These are phyloP conservation scores for Pterophyllum scalare DNA, from an alignment of 2,113 vertebrate species.

Conservation along the genomic window DNA sequence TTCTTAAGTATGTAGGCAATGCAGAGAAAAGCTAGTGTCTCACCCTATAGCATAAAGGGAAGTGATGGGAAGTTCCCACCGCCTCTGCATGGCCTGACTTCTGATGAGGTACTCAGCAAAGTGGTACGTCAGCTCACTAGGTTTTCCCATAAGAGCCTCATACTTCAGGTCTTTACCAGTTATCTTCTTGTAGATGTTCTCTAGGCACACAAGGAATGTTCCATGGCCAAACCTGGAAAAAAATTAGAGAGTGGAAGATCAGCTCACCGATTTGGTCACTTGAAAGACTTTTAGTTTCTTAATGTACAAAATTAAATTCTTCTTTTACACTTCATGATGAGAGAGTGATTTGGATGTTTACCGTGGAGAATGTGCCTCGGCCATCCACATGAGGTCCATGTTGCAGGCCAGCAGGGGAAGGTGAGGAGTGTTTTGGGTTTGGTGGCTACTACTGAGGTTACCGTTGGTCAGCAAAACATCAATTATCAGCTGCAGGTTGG, in stretches of 20 bases:
- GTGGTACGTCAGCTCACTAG: constrained; percentile 90
- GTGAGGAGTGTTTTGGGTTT: constrained; percentile 76
- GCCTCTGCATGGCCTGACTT: constrained; percentile 80
- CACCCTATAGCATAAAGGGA: constrained; percentile 92
- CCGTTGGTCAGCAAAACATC: constrained; percentile 89
- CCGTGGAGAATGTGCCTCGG: constrained; percentile 90
- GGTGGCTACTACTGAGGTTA: constrained; percentile 81
- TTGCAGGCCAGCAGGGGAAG: constrained; percentile 91
- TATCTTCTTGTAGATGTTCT: constrained; percentile 95
- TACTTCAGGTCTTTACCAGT: constrained; percentile 91
- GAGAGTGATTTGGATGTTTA: constrained; percentile 39
- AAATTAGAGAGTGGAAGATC: not conserved
- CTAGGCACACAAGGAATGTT: constrained; percentile 90
- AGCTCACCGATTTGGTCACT: not conserved
- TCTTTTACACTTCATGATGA: not conserved
- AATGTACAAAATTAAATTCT: not conserved
- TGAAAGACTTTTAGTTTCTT: not conserved
- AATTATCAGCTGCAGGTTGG: constrained; percentile 89
- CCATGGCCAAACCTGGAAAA: constrained; percentile 88
- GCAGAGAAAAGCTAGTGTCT: constrained; percentile 21
- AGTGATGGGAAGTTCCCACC: constrained; percentile 84
- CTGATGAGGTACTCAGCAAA: constrained; percentile 89
- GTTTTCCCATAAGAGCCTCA: constrained; percentile 90
- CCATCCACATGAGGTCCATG: constrained; percentile 95
- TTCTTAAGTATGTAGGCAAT: not conserved